A percentile compares a stretch with the other conserved stretches of the same genome.
Conservation (phyloP, 2,113 vertebrate genomes). For the Salvator merianae region DNA sequence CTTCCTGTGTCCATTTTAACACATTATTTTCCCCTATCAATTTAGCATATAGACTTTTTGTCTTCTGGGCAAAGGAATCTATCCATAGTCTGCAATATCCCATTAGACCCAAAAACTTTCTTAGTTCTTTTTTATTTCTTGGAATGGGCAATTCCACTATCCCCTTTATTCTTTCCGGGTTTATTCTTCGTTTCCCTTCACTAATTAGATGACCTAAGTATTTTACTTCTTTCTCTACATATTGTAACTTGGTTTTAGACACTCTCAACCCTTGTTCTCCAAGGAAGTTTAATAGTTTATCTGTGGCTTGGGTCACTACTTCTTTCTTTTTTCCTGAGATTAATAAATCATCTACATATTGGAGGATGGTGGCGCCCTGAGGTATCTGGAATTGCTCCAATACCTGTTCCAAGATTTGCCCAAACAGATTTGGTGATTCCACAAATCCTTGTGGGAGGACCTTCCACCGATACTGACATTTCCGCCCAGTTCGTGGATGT, state of each 20-base stretch:
- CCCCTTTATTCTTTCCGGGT: not conserved
- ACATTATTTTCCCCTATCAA: not conserved
- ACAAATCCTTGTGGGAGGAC: not conserved
- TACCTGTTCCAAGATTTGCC: no score
- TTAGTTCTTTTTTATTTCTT: not conserved
- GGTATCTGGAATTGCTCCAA: not conserved
- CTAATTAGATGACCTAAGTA: not conserved
- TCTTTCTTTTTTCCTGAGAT: not conserved
- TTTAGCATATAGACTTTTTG: not conserved
- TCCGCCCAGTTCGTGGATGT: not conserved
- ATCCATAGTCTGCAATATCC: not conserved
- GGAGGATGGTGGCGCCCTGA: not conserved
- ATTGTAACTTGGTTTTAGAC: no score
- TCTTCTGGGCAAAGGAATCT: not conserved
- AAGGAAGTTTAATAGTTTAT: not conserved
- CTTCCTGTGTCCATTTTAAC: not conserved
- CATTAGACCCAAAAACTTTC: not conserved
- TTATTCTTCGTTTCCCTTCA: not conserved
- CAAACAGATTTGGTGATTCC: not conserved
- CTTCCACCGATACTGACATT: not conserved
- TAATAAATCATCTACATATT: not conserved
- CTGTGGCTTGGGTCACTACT: not conserved
- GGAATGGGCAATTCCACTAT: no score
- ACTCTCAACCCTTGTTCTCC: not conserved
- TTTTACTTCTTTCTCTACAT: not conserved